Evolutionary conservation across 2,888 invertebrate species (phyloP), one percentile per base, ranked within the genome.

Genomic region (Rhamphomyia laevipes): DNA sequence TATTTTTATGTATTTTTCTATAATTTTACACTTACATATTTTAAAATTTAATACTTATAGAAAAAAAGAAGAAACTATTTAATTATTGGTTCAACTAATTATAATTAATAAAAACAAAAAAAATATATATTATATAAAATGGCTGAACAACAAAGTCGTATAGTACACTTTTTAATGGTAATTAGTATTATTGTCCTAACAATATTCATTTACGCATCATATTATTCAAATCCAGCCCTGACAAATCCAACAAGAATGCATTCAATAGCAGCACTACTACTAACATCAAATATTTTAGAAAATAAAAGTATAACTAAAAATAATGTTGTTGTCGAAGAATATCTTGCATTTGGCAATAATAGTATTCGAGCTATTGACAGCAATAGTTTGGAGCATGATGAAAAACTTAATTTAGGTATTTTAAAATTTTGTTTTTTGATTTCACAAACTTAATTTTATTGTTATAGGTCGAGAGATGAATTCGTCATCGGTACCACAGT

Each of bases 191-290:
- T 72, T 42, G 63, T 71, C 53, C 60, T 74, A 48, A 71, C 73
- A 41, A 68, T 74, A 52, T 69, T 74, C 52, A 68, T 73, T 30
- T 74, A 74, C 58, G 71, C 74, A 35, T 73, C 72, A 15, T 73
- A 73, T 56, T 72, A 69, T 51, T 67, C 68, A 49, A 64, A 66
- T 52, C 62, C 65, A 53, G 58, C 63, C 6, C 53, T 69, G 23
- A 57, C 62, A 45, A 61, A 63, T 17, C 61, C 60, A 27, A 58
- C 59, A 43, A 63, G 63, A 46, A 55, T 67, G 55, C 62, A 65
- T 38, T 51, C 57, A 21, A 42, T 49, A 4, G 47, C 40, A 44
- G 40, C 40, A 17, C 7, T 18, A 18, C n/a, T n/a, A n/a, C 18
- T 21, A 3, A 12, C 15, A 18, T 18, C 40, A 12, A 18, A 18